Base-by-base conservation (phyloP, 2,113 vertebrate species). In the Neolamprologus toae region DNA sequence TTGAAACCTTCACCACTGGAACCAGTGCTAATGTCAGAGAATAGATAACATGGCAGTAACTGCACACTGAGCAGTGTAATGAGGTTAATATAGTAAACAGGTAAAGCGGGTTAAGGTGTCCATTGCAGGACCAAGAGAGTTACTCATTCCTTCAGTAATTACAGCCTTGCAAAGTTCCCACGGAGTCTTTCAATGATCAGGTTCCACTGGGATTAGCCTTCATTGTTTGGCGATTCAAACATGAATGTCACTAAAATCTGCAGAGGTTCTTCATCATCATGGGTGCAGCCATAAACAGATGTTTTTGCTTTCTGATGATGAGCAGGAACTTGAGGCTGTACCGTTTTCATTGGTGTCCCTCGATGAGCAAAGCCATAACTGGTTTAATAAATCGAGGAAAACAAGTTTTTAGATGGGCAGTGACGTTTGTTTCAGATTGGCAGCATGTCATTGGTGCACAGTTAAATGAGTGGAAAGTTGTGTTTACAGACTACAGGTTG, bases 261-360 rank as follows among this genome's bases (percentile, higher is more conserved):
- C 23, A 45, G 68, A 26, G 13, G 21, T 17, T 45, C 8, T 0
- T 45, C 13, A 7, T 73, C 14, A 0, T 45, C 68, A 11, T 26
- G 2, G n/a, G 35, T 71, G 12, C 40, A 73, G 68, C 23, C 42
- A 10, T 21, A 71, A 26, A 42, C 66, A 28, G 40, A 76, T 11
- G 14, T 33, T 35, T 0, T 16, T 31, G 16, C 28, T 61, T 35
- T 63, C 17, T 35, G 31, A 8, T 3, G 12, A 59, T 59, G 26
- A 63, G 19, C 59, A n/a, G 26, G 13, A 59, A 59, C 8, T 9
- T 17, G 8, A 26, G 37, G 13, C 2, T 1, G 23, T 1, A 47
- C 23, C 16, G 0, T 73, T 76, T 76, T 1, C 71, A 11, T 7
- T 76, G 71, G 16, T 49, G 26, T 8, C 4, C 71, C 23, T 28